Base-by-base conservation (phyloP, 2,888 invertebrate species). In the Linnaemya vulpina region DNA sequence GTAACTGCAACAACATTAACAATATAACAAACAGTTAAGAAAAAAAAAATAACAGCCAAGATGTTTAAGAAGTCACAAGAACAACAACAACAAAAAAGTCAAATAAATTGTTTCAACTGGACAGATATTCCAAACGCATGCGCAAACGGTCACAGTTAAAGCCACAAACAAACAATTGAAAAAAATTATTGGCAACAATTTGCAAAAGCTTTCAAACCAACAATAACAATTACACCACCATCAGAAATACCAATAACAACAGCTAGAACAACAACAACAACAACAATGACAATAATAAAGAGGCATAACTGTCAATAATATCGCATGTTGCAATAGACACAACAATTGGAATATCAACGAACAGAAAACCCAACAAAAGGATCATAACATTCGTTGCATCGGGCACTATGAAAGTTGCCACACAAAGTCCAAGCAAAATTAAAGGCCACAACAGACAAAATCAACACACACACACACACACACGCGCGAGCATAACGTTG, bases 301-400 rank as follows among this genome's bases (percentile, higher is more conserved):
- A 79, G 78, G 71, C 82, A 79, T 75, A 82, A 82, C 85, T 85
- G 82, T 79, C 85, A 82, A 82, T 85, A 82, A 79, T 79, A 73
- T 85, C 75, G 82, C 78, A 85, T 85, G 85, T 79, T 85, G 75
- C 75, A 75, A 70, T 46, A 78, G 82, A 77, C 82, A 83, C 82
- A 76, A 82, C 82, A 83, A 83, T 83, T 83, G 71, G 43, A 20
- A 49, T 35, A 67, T 13, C 3, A 74, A 60, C 35, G 35, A 40
- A 60, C 9, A 49, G 38, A 38, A 25, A 22, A 68, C 0, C 9
- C 10, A 25, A 17, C 22, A 60, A 76, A 82, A 70, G 82, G 76
- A 82, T 76, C 63, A 71, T 30, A 74, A 80, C 5, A 30, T 3
- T 30, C 2, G 5, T n/a, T 58, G 20, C 51, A 40, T 9, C 74